These are phyloP conservation scores for Anaspis maculata DNA, from an alignment of 2,888 invertebrate genomes.

Conservation along the genomic window DNA sequence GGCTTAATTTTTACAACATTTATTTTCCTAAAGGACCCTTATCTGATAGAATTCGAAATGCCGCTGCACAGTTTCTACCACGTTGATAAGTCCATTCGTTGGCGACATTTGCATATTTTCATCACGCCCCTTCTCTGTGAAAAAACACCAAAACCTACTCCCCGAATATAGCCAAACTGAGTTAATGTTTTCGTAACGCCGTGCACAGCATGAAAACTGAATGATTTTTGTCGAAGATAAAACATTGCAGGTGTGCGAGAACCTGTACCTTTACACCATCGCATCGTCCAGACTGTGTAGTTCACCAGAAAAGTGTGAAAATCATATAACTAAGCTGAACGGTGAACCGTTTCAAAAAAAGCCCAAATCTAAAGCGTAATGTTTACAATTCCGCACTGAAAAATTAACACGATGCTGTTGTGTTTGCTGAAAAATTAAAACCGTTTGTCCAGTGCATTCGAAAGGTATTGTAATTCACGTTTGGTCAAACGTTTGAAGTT, in stretches of 20 bases:
- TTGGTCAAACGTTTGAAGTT: constrained; percentile 20
- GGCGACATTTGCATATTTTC: no score
- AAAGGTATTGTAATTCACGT: constrained; percentile 12
- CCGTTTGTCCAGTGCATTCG: constrained; percentile 16
- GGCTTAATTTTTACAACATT: constrained; percentile 23
- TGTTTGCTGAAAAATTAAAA: constrained; percentile 23
- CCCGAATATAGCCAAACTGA: no score
- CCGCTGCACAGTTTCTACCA: constrained; percentile 9
- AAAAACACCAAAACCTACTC: no score
- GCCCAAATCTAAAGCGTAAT: no score
- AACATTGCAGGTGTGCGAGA: background rate
- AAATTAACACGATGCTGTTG: constrained; percentile 17
- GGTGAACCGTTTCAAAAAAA: no score
- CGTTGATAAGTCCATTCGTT: constrained; percentile 7
- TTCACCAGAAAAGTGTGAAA: background rate
- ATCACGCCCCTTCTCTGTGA: no score
- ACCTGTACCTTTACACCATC: background rate
- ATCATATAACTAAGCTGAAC: no score
- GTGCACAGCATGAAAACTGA: no score
- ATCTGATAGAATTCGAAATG: constrained; percentile 18
- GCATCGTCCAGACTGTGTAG: background rate
- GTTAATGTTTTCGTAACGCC: no score
- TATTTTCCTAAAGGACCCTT: constrained; percentile 20
- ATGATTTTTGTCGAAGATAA: constrained; percentile 10
- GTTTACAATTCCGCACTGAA: constrained; percentile 14